Base-by-base conservation (phyloP, 2,797 vertebrate species). In the Neopelma chrysocephalum region DNA sequence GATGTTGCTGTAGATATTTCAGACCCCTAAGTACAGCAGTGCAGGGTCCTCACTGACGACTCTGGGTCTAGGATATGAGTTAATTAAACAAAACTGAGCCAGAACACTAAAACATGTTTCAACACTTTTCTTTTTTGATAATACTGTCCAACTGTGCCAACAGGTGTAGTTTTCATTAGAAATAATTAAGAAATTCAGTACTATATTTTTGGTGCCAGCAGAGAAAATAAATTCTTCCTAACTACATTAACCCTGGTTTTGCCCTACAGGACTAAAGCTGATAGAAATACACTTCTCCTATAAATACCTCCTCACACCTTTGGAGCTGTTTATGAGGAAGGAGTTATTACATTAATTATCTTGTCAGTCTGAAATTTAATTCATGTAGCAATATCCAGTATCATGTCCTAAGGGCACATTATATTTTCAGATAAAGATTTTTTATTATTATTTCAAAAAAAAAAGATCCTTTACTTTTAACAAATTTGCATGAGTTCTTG, bases 321-420 rank as follows among this genome's bases (percentile, higher is more conserved):
- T 78, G 36, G 31, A 88, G 38, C 61, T 92, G 60, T 94, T 95
- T 94, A 88, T 89, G 76, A 94, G 82, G 57, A 82, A 93, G 26
- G n/a, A 91, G 38, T 86, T 96, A 86, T 80, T 88, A 82, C 47
- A 91, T 89, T 89, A 96, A 93, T 93, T 96, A 94, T 78, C 56
- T 71, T 85, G 78, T 95, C 91, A 90, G 68, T 87, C 93, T 53
- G 48, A 97, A 97, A 91, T 90, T 86, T 94, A 95, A 96, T 94
- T 94, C 43, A 43, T 62, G 68, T 75, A 83, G 20, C 38, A 94
- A 90, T 93, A 93, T 54, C 53, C 57, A 93, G 50, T 76, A 87
- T 89, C 29, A 65, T 4, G 0, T 81, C 94, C 82, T 92, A 88
- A 86, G 45, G 72, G 69, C 34, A 93, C 9, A 69, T 90, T 47